These are phyloP conservation scores for Adelognathus sp. DNA, from an alignment of 2,888 invertebrate species.

Conservation along the genomic window DNA sequence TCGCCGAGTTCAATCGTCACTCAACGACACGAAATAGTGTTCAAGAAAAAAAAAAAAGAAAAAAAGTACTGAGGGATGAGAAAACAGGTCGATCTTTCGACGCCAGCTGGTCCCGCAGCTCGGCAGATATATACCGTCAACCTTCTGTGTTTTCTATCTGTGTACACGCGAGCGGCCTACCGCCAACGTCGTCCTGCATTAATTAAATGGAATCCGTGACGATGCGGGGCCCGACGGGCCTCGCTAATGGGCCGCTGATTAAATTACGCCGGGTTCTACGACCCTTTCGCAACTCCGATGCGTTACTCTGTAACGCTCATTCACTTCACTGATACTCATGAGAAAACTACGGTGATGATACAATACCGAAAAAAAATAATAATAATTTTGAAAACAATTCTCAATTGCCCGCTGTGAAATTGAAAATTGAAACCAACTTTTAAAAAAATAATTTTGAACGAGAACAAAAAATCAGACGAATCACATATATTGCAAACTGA, in stretches of 20 bases:
- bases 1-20: neutral
- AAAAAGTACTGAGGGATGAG: neutral
- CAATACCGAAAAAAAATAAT: too few relatives aligned
- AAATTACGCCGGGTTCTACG: slow-evolving; percentile 72
- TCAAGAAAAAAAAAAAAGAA: neutral
- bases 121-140: slow-evolving; percentile 41
- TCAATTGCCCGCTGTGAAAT: too few relatives aligned
- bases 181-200: slow-evolving; percentile 72
- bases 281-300: too few relatives aligned
- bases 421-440: too few relatives aligned
- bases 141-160: slow-evolving; percentile 45
- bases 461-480: too few relatives aligned
- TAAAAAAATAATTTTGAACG: too few relatives aligned
- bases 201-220: slow-evolving; percentile 75
- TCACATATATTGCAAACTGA: too few relatives aligned
- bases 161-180: slow-evolving; percentile 61
- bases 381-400: too few relatives aligned
- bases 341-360: too few relatives aligned
- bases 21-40: neutral
- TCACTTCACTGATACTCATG: neutral
- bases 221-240: slow-evolving; percentile 69
- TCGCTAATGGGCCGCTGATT: slow-evolving; percentile 75
- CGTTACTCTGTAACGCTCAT: slow-evolving; percentile 37
- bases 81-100: slow-evolving; percentile 45
- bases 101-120: slow-evolving; percentile 41